These are phyloP conservation scores for Tenualosa ilisha DNA, from an alignment of 2,797 vertebrate species.

Conservation along the genomic window DNA sequence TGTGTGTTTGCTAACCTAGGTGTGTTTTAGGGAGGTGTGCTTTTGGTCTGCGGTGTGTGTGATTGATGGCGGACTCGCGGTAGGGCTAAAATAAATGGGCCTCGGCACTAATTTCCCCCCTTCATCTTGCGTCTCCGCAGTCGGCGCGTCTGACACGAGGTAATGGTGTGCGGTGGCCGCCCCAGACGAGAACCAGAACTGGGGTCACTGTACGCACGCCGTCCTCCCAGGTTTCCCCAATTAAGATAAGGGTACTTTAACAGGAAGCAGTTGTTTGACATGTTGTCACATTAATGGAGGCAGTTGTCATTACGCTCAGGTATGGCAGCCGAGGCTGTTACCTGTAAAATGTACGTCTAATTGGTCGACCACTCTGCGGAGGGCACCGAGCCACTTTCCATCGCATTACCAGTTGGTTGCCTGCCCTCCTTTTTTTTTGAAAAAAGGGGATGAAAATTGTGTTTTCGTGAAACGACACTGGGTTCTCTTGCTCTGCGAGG, in stretches of 20 bases:
- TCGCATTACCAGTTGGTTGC: conserved; percentile 51
- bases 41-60: conserved; percentile 33
- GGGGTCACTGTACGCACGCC: conserved; percentile 54
- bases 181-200: conserved; percentile 69
- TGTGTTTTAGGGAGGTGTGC: conserved; percentile 20
- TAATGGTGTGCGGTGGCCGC: conserved; percentile 51
- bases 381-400: conserved; percentile 42
- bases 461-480: neutral
- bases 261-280: conserved; percentile 84
- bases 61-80: conserved; percentile 56
- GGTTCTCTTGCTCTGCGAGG: neutral
- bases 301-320: conserved; percentile 64
- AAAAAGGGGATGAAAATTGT: neutral
- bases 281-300: conserved; percentile 76
- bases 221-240: conserved; percentile 73
- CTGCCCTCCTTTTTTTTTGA: conserved; percentile 39
- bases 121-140: conserved; percentile 51
- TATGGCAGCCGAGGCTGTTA: conserved; percentile 59
- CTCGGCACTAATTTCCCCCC: conserved; percentile 57
- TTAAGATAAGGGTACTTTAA: conserved; percentile 78
- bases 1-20: neutral
- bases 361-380: conserved; percentile 46
- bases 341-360: conserved; percentile 63
- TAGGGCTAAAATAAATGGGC: conserved; percentile 58
- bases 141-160: conserved; percentile 61